A percentile compares a stretch with the other conserved stretches of the same genome.
These are phyloP conservation scores for Acleris emargana DNA, from an alignment of 2,888 invertebrate species.

Conservation along the genomic window DNA sequence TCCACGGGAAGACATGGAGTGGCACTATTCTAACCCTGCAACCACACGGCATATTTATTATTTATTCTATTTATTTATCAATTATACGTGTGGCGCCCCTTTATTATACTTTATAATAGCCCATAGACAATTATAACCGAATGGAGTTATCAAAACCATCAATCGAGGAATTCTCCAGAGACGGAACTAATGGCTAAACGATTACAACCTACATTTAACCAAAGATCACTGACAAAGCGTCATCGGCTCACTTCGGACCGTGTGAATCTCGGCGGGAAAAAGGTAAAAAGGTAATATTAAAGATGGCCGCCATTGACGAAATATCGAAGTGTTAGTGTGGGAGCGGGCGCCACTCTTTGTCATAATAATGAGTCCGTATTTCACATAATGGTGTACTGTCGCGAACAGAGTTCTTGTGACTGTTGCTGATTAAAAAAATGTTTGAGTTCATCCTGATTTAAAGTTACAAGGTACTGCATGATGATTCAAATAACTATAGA, in stretches of 20 bases:
- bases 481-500: too few species aligned
- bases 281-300: slow-evolving; percentile 46
- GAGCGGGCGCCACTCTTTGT: slow-evolving; percentile 66
- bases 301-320: slow-evolving; percentile 64
- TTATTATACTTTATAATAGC: slow-evolving; percentile 1
- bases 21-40: too few species aligned
- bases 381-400: slow-evolving; percentile 56
- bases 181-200: slow-evolving; percentile 56
- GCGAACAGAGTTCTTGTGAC: neutral
- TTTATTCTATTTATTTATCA: slow-evolving; percentile 5
- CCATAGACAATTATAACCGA: slow-evolving; percentile 42
- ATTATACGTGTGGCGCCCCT: slow-evolving; percentile 44
- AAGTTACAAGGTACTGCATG: too few species aligned
- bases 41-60: too few species aligned
- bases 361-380: slow-evolving; percentile 60
- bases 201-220: slow-evolving; percentile 51
- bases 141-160: slow-evolving; percentile 60
- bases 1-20: too few species aligned
- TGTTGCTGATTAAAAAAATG: slow-evolving; percentile 22
- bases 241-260: slow-evolving; percentile 62
- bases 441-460: neutral
- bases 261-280: slow-evolving; percentile 62
- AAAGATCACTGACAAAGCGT: slow-evolving; percentile 53
- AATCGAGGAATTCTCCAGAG: slow-evolving; percentile 49
- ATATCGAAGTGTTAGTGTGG: slow-evolving; percentile 66